Evolutionary conservation across 2,113 vertebrate species (phyloP), one percentile per base, ranked within the genome.

Genomic region (Ancistrus triradiatus): DNA sequence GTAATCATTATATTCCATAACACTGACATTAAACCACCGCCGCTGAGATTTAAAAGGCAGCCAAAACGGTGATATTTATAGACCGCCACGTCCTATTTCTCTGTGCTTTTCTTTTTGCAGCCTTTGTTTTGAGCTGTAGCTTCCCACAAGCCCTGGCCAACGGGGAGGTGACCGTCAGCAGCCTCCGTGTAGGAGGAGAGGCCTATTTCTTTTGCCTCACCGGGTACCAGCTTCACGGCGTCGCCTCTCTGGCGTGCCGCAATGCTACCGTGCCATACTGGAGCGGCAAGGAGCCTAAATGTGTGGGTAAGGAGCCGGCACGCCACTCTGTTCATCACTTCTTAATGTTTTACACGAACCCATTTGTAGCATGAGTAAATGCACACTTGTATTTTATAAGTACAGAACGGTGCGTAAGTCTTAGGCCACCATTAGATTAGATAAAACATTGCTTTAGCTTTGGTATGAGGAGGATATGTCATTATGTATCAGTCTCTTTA

Each of bases 261-360:
- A 99, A 99, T 0, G 93, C 93, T 74, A 99, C 94, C 8, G 90
- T 87, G 1, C 94, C 95, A 47, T 95, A 94, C 83, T 99, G 96
- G 96, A 93, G 90, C 4, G 77, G 87, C 44, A 91, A 75, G 1
- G 93, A 93, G 69, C 95, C 96, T 0, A 71, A 77, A 61, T 98
- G 96, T 44, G 78, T 91, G 0, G 95, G 96, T 95, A 84, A 84
- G 82, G 47, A 14, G n/a, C 38, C 5, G 19, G 5, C 28, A 15
- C 9, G 5, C 4, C 24, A 6, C 6, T 11, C 4, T 46, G 7
- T 17, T 46, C 9, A 18, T 1, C n/a, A 15, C n/a, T n/a, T n/a
- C n/a, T n/a, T n/a, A n/a, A n/a, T n/a, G n/a, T n/a, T n/a, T n/a
- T n/a, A n/a, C n/a, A n/a, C n/a, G n/a, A n/a, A n/a, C n/a, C n/a